Evolutionary conservation across 2,888 invertebrate genomes (phyloP), one percentile per base, ranked within the genome.

Genomic region (Terebella lapidaria): DNA sequence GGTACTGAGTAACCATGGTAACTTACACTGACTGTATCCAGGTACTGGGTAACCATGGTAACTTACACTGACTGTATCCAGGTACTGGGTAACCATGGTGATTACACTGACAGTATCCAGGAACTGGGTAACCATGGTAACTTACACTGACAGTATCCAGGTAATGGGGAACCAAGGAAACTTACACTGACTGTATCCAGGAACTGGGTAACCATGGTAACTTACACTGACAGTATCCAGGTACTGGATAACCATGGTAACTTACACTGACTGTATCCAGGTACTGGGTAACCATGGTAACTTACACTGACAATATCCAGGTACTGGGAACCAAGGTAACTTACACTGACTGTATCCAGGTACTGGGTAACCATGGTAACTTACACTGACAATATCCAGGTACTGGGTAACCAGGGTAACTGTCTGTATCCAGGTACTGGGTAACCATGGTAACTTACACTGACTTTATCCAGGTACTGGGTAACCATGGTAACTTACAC

Each of bases 161-260:
- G 82, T 96, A 96, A 79, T 95, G 94, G 27, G 96, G 86, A 75
- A 99, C 89, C 82, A 99, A 99, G n/a, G n/a, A n/a, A 49, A n/a
- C 49, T 22, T 63, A 79, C 88, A 81, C 92, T 90, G 3, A 94
- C 91, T 0, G 94, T 94, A 74, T 94, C 93, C 65, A 97, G 83
- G 82, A 96, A 96, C 79, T 95, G 94, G 27, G n/a, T n/a, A n/a
- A n/a, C n/a, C n/a, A n/a, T n/a, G n/a, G n/a, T n/a, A 49, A n/a
- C 49, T 22, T 63, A 79, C 88, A 81, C 92, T 90, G 3, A 94
- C 91, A 0, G 94, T 94, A 74, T 94, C 93, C 65, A 97, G 83
- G 82, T 96, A 96, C 79, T 95, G 94, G 27, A 96, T n/a, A n/a
- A n/a, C n/a, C n/a, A n/a, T n/a, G n/a, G n/a, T n/a, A 49, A n/a